Evolutionary conservation across 2,113 vertebrate genomes (phyloP), one percentile per base, ranked within the genome.

Genomic region (Podiceps cristatus): DNA sequence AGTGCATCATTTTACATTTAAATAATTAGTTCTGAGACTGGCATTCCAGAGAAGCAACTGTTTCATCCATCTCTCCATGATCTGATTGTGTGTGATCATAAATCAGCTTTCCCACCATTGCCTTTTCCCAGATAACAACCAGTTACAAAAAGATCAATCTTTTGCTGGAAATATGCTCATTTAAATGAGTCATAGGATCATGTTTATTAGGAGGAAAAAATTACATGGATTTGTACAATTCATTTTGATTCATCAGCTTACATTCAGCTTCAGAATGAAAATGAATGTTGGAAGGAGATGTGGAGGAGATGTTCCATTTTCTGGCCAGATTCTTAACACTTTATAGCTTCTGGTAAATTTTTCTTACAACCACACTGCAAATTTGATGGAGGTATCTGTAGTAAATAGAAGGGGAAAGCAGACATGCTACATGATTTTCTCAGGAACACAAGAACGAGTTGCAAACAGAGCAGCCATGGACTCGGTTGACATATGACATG

Each of bases 121-220:
- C 35, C 68, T 83, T 68, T 66, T 37, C 47, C 53, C 68, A 91
- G 42, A 42, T 53, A 93, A 73, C 35, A 93, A 35, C n/a, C 56
- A n/a, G 7, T 52, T 50, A 59, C 55, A 40, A 29, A 71, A 68
- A 71, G 72, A 94, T 86, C 62, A 35, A 11, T 80, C 88, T 90
- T 95, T 83, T 79, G 59, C 75, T 83, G 86, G 82, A 96, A 96
- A 77, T 52, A 24, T 52, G 59, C 84, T 28, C 42, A 84, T 90
- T 83, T 45, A 80, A 92, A 71, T 95, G 90, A 95, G 90, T 93
- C 75, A 84, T 59, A 18, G 55, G 59, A 62, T 27, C 59, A 10
- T 49, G 42, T 44, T 92, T 47, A 58, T 94, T 90, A 58, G 28
- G 29, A 68, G 56, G 42, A 86, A 79, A 90, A 90, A 53, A 77